These are phyloP conservation scores for Physeter macrocephalus DNA, from an alignment of 2,113 vertebrate species.

Conservation along the genomic window DNA sequence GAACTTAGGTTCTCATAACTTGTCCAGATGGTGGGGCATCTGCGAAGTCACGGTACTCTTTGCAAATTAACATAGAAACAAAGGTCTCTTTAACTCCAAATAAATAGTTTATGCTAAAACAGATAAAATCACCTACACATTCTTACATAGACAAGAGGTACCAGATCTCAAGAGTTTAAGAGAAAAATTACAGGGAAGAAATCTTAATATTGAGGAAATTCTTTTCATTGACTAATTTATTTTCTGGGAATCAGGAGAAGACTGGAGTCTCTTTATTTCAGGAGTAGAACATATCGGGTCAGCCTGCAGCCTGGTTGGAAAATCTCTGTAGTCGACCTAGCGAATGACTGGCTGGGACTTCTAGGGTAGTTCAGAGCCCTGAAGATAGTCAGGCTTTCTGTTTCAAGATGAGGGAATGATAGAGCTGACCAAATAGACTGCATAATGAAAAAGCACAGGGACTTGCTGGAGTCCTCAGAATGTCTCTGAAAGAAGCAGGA, in stretches of 20 bases:
- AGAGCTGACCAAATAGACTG: background rate
- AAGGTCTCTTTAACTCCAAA: background rate
- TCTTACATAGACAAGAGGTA: background rate
- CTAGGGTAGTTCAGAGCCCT: background rate
- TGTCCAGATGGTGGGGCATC: background rate
- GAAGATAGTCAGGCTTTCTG: background rate
- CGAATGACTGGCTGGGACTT: background rate
- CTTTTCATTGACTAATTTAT: background rate
- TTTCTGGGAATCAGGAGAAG: background rate
- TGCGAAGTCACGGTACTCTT: background rate
- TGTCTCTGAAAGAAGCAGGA: background rate
- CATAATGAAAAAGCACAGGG: background rate
- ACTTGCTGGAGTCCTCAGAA: background rate
- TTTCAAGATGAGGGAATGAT: background rate
- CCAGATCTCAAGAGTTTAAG: background rate
- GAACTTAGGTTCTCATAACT: background rate
- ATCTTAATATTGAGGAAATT: background rate
- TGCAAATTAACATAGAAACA: background rate
- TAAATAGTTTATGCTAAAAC: background rate
- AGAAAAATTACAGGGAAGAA: background rate
- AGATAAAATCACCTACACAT: background rate
- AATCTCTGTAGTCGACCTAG: background rate
- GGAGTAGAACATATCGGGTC: background rate
- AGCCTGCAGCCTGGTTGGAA: background rate
- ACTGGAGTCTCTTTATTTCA: background rate